A percentile compares a stretch with the other conserved stretches of the same genome.
Evolutionary conservation across 2,888 invertebrate genomes (phyloP).

Genomic region (Chrysolina oricalcia): DNA sequence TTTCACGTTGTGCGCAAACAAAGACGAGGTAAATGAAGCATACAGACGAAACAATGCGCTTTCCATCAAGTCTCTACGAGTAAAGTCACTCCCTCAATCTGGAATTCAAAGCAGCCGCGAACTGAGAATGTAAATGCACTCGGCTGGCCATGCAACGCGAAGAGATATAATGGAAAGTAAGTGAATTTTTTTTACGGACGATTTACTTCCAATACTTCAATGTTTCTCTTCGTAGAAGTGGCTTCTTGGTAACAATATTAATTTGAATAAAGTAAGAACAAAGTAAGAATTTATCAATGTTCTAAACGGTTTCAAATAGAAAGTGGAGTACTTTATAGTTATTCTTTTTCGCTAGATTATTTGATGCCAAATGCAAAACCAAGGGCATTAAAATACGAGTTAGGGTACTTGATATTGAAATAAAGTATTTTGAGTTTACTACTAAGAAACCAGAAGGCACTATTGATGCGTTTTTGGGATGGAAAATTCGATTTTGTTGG

Average conservation of each 20-base stretch:
- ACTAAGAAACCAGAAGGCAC: too few species aligned
- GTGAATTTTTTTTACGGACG: background rate
- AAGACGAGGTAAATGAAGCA: slow-evolving; percentile 39
- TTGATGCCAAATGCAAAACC: too few species aligned
- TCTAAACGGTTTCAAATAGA: too few species aligned
- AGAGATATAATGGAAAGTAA: slow-evolving; percentile 19
- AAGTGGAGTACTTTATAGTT: too few species aligned
- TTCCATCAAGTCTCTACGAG: slow-evolving; percentile 52
- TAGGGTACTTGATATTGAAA: too few species aligned
- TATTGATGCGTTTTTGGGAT: too few species aligned
- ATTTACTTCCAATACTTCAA: slow-evolving; percentile 3
- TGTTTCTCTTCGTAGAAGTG: background rate
- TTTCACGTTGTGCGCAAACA: slow-evolving; percentile 37
- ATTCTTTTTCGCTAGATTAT: too few species aligned
- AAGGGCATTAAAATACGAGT: too few species aligned
- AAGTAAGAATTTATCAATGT: too few species aligned
- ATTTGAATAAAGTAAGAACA: too few species aligned
- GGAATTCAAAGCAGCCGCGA: slow-evolving; percentile 52
- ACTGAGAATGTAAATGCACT: slow-evolving; percentile 30
- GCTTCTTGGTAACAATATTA: background rate
- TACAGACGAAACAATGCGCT: slow-evolving; percentile 55
- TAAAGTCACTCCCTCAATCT: slow-evolving; percentile 56
- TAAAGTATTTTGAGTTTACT: too few species aligned
- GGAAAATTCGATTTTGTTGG: too few species aligned
- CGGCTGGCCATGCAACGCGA: slow-evolving; percentile 11